A percentile compares a stretch with the other conserved stretches of the same genome.
Conservation (phyloP, 2,113 vertebrate species). For the Malurus elegans region DNA sequence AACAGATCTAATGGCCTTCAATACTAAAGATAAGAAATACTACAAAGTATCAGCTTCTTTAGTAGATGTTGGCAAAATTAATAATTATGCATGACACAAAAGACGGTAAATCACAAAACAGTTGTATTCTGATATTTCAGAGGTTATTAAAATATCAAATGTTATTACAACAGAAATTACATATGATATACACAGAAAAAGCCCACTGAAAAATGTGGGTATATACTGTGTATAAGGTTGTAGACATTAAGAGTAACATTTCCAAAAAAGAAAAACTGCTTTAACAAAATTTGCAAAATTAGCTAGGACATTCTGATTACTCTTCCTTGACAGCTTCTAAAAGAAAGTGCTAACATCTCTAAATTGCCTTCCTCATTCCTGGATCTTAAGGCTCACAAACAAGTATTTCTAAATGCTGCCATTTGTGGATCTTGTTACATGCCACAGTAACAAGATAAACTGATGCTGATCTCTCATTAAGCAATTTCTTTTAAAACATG, state of each 20-base stretch:
- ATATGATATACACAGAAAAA: background rate
- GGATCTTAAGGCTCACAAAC: background rate
- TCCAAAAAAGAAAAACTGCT: background rate
- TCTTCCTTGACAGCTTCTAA: background rate
- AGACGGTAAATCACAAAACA: background rate
- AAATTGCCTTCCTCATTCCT: background rate
- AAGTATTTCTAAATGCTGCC: background rate
- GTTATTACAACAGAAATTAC: background rate
- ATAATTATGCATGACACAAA: rapidly evolving
- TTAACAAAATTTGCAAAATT: background rate
- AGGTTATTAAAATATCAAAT: background rate
- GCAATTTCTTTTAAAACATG: background rate
- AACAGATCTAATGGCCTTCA: background rate
- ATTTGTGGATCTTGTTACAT: background rate
- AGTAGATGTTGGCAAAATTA: background rate
- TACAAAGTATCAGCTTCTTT: background rate
- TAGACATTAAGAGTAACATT: background rate
- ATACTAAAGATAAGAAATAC: background rate
- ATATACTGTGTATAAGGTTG: rapidly evolving
- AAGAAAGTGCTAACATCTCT: background rate
- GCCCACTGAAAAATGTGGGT: background rate
- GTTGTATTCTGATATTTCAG: background rate
- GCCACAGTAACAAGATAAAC: background rate
- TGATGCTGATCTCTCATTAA: background rate
- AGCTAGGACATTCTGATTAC: background rate